Conservation (phyloP, 2,888 invertebrate species). For the Apamea crenata region DNA sequence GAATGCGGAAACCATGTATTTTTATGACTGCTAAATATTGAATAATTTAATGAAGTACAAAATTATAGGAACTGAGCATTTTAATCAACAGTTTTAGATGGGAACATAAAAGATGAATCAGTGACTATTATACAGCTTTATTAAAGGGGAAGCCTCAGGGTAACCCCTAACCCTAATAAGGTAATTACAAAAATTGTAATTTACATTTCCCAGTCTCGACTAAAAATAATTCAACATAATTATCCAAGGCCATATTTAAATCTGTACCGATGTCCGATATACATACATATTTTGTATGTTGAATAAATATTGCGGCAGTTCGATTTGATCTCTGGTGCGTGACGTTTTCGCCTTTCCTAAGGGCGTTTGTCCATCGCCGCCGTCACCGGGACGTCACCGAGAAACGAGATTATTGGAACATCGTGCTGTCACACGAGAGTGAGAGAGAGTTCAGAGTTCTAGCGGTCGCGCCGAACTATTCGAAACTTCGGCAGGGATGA, state of each 20-base stretch:
- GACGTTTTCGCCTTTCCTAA: constrained; percentile 16
- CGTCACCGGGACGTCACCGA: not conserved
- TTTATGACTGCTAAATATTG: constrained; percentile 1
- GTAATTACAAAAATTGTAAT: not conserved
- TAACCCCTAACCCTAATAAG: too few relatives aligned
- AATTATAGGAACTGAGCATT: not conserved
- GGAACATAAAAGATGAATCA: not conserved
- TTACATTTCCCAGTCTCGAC: constrained; percentile 4
- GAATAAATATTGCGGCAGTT: constrained; percentile 15
- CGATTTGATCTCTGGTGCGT: constrained; percentile 15
- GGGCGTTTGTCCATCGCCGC: not conserved
- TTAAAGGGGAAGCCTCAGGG: too few relatives aligned
- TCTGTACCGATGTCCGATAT: not conserved
- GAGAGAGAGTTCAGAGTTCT: not conserved
- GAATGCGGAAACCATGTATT: constrained; percentile 18
- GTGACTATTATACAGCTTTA: too few relatives aligned
- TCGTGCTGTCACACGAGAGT: not conserved
- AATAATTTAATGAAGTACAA: not conserved
- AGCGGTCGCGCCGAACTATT: not conserved
- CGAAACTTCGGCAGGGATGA: not conserved
- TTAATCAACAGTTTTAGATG: not conserved
- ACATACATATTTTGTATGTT: not conserved
- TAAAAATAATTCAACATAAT: constrained; percentile 2
- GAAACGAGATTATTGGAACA: not conserved
- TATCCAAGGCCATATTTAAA: constrained; percentile 1